Base-by-base conservation (phyloP, 2,888 invertebrate genomes). In the Liodrosophila aerea region DNA sequence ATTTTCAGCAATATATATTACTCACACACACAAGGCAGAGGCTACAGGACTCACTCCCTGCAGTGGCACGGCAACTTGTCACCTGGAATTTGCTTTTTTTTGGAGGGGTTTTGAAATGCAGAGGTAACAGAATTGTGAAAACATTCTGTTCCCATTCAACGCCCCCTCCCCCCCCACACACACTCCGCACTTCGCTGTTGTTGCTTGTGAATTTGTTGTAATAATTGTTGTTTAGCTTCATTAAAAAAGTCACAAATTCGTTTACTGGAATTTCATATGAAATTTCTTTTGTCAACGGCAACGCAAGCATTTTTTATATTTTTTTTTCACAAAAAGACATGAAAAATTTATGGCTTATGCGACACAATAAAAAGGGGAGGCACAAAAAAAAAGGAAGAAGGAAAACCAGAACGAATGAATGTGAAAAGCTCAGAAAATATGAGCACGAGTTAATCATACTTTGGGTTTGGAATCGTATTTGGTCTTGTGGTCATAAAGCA, bases 161-260 rank as follows among this genome's bases (percentile, higher is more conserved):
- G 40, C 7, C n/a, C 22, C 62, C 31, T n/a, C n/a, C n/a, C n/a
- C n/a, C n/a, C n/a, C n/a, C n/a, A n/a, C n/a, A n/a, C n/a, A n/a
- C n/a, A n/a, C 39, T 9, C 11, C 7, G 3, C 45, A 33, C 33
- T n/a, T 13, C n/a, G n/a, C n/a, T n/a, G 8, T 11, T 34, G 43
- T 51, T 16, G 12, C 11, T 33, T 27, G 22, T 22, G 56, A 36
- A 57, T 78, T 59, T 65, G 49, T 71, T 71, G 53, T 57, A 71
- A 70, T 70, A 72, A 70, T 70, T 70, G 61, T 72, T 72, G 73
- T 66, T 70, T 72, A 70, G 83, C 83, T 78, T 83, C 83, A 77
- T 83, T 83, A 77, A 78, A 82, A 82, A 82, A 80, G 76, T 83
- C 80, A 50, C 73, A 77, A 78, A 77, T 78, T 78, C 83, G 80